Base-by-base conservation (phyloP, 2,797 vertebrate species). In the Philypnodon macrostomus region DNA sequence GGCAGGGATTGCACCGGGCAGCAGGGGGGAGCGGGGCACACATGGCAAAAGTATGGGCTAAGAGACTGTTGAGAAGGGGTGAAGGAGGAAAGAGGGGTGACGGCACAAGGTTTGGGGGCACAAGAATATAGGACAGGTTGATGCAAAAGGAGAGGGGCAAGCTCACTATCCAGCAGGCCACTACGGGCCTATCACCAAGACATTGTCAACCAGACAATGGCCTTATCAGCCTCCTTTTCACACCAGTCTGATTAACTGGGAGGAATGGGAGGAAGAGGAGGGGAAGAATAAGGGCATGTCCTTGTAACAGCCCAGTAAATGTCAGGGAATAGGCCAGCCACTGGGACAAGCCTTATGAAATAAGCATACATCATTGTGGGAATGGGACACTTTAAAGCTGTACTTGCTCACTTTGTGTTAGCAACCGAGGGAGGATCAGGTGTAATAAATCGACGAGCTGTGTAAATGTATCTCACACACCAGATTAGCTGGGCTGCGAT, bases 221-320 rank as follows among this genome's bases (percentile, higher is more conserved):
- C 69, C 91, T 96, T 95, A 96, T 94, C 94, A 92, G 89, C 81
- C 87, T 91, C 87, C 92, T 91, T 90, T 94, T 95, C 93, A 93
- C 92, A 92, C 91, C 92, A 92, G 91, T 91, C 92, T 91, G 93
- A 97, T 94, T 94, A 95, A 93, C 90, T 90, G 88, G 83, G 90
- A 91, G 91, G 92, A 92, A 93, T 87, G 89, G 90, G 88, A 89
- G 88, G 69, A 75, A 76, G 66, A 73, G 67, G 73, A 79, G 73
- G 79, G 75, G 88, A 91, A 87, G 90, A 90, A 87, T 92, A 92
- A 92, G 91, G 91, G 80, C 59, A 67, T 89, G 92, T 92, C 93
- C 92, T 96, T 95, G 93, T 87, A 87, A 85, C 79, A 84, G 87
- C 88, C 87, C 84, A 84, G 85, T 87, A 93, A 93, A 96, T 94